Evolutionary conservation across 2,113 vertebrate species (phyloP).

Genomic region (Phrynosoma blainvillii): DNA sequence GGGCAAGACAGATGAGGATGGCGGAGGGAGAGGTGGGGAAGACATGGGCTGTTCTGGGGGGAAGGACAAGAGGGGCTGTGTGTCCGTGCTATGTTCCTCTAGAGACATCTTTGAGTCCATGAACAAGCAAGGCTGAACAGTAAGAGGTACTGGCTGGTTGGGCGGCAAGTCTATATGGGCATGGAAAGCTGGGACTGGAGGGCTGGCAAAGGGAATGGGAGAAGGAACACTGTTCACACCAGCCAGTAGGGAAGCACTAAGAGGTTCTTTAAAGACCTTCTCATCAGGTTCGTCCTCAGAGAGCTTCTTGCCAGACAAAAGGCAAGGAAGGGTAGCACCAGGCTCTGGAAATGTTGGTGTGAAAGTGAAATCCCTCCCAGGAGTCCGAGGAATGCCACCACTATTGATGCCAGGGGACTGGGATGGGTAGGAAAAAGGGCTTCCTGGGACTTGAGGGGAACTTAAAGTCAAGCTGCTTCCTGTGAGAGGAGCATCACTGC

Average conservation of each 20-base stretch:
- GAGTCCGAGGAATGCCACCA: constrained; percentile 93
- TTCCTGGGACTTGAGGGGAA: constrained; percentile 91
- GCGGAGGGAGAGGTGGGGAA: constrained; percentile 75
- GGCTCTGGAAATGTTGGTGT: constrained; percentile 92
- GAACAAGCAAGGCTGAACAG: constrained; percentile 63
- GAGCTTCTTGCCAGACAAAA: constrained; percentile 79
- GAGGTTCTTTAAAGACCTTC: constrained; percentile 85
- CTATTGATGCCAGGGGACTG: constrained; percentile 90
- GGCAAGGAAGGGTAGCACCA: constrained; percentile 77
- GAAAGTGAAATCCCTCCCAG: constrained; percentile 94
- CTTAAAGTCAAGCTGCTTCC: constrained; percentile 87
- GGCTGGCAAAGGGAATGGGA: constrained; percentile 71
- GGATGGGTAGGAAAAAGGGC: constrained; percentile 94
- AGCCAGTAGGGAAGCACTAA: constrained; percentile 69
- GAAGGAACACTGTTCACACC: constrained; percentile 76
- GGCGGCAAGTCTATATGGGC: constrained; percentile 63
- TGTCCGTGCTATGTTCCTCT: constrained; percentile 64
- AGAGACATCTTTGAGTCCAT: constrained; percentile 66
- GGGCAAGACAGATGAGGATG: constrained; percentile 69
- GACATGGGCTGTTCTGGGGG: constrained; percentile 63
- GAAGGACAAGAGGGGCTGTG: constrained; percentile 67
- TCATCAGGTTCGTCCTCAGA: constrained; percentile 87
- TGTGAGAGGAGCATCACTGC: constrained; percentile 87
- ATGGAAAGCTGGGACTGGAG: constrained; percentile 66
- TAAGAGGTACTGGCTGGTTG: constrained; percentile 64